Evolutionary conservation across 2,113 vertebrate genomes (phyloP), one percentile per base, ranked within the genome.

Genomic region (Theropithecus gelada): DNA sequence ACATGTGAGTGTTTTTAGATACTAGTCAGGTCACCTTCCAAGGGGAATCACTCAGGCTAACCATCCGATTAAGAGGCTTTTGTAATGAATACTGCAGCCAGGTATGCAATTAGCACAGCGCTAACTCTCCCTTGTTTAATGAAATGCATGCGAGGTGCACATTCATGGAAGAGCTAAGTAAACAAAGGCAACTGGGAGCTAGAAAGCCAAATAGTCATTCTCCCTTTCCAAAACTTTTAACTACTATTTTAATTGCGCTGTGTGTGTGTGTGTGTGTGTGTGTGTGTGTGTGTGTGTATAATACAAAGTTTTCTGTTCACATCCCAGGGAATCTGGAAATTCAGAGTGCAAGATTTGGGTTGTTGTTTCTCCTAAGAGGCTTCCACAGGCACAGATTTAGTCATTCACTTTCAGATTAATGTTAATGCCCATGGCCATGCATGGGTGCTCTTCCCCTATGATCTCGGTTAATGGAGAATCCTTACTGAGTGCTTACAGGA

Each of bases 1-100:
- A 96, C 97, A 68, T 88, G 40, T 94, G 97, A 98, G 98, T 98
- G 98, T 98, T 98, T 97, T 98, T 73, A 97, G 98, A 98, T 98
- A 98, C 89, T 95, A 90, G 97, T 98, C 98, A 98, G 99, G 97
- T 98, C 96, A 97, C 92, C 94, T 92, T 97, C 96, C 92, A 96
- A 95, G 95, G 94, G 97, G 97, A 98, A 76, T 96, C 81, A 43
- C 57, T 81, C 80, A 93, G 0, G 14, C 50, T 95, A 64, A 96
- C 97, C 94, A 61, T 95, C 88, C 97, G 97, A 96, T 93, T 93
- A 84, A 97, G 88, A 66, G 86, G 76, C 82, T 97, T 97, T 94
- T 88, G 97, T 96, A 98, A 94, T 97, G 94, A 92, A 10, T 20
- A 55, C 87, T 93, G 59, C 90, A 83, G 40, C 61, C 75, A 95